Base-by-base conservation (phyloP, 2,888 invertebrate species). In the Brachyopa scutellaris region DNA sequence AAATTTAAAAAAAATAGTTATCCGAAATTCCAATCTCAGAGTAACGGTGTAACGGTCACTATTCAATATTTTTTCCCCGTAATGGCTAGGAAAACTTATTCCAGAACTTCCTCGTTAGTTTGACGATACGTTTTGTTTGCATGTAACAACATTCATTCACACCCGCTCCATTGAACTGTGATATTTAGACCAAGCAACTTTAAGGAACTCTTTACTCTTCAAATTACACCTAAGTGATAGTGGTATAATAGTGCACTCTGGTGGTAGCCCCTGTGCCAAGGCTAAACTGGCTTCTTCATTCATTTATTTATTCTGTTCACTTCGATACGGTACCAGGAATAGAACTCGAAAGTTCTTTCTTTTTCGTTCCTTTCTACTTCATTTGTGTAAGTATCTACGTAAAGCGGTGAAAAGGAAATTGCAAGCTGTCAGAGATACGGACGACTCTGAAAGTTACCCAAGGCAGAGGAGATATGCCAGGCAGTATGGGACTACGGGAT, bases 371-470 rank as follows among this genome's bases (percentile, higher is more conserved):
- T 61, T 31, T 36, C 29, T 9, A 19, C 40, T 40, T 64, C 17
- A 23, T 51, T 59, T n/a, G 40, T 47, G 13, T n/a, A n/a, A n/a
- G n/a, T n/a, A n/a, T n/a, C n/a, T n/a, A n/a, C n/a, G 1, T 40
- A 15, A 23, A 33, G 21, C 76, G 64, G 64, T 57, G 64, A 79
- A 85, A 82, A 79, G 79, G 84, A 83, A 85, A 85, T 84, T 84
- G 79, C 80, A 77, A 85, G 69, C 83, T 85, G 84, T 85, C 84
- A 84, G 72, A 85, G 82, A 84, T 84, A 84, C 79, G 84, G 72
- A 77, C 61, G 51, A 77, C 66, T 73, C 67, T 64, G 62, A 80
- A 80, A 80, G 69, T 80, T 76, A 80, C 76, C 70, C 67, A 74
- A 80, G 51, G 69, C 76, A 51, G 26, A 38, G 67, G 33, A 79